Base-by-base conservation (phyloP, 2,113 vertebrate species). In the Tricholaema leucomelas region DNA sequence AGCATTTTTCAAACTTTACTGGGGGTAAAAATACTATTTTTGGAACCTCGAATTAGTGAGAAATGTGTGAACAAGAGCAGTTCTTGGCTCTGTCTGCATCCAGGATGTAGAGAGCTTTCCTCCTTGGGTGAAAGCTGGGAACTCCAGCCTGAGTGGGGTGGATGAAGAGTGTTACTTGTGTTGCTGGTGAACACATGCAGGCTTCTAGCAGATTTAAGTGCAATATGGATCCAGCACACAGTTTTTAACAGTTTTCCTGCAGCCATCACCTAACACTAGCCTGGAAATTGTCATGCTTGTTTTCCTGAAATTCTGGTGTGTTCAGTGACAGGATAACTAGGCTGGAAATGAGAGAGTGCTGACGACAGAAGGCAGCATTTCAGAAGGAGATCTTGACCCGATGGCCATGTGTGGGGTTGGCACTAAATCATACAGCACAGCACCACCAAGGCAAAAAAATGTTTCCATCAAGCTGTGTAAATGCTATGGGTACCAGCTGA, bases 391-490 rank as follows among this genome's bases (percentile, higher is more conserved):
- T 60, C 61, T 89, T 1, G 0, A 30, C 66, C 59, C 84, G 60
- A 67, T 46, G 76, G 52, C 60, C 33, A 23, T 5, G 48, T 54
- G 17, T n/a, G 31, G 18, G 33, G 11, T 31, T 72, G 83, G 73
- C 72, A 89, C 40, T 75, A 52, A 55, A 85, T 74, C 46, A 66
- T 60, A 70, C 30, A 36, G 24, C 27, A 35, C 61, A 87, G 74
- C 42, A 85, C 76, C 87, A 76, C 44, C 28, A 17, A 67, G 60
- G 64, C 38, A 84, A 82, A 90, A 89, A 82, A 81, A 75, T 38
- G 3, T 80, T 93, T 92, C 86, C 86, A 76, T 55, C 60, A 87
- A 94, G 67, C 67, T 90, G 64, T 69, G 56, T 58, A 78, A 89
- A 87, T 89, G 86, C 67, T 42, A 85, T 69, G 55, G 81, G 81